Evolutionary conservation across 2,888 invertebrate species (phyloP).

Genomic region (Polia nebulosa): DNA sequence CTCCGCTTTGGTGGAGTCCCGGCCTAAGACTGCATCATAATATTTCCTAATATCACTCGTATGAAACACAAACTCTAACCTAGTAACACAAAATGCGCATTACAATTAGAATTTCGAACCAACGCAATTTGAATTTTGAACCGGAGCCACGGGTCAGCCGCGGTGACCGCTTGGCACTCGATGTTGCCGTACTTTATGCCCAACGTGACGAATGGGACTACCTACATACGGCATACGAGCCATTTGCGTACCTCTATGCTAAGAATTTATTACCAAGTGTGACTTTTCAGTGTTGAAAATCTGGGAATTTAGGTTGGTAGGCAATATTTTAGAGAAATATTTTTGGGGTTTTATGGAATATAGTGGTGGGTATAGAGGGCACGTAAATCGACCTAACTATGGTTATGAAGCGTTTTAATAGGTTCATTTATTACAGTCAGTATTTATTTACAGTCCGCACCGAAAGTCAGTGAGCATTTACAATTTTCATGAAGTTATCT

Average conservation of each 20-base stretch:
- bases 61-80: slow-evolving; percentile 11
- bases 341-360: slow-evolving; percentile 21
- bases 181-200: slow-evolving; percentile 58
- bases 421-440: background rate
- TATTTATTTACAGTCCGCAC: background rate
- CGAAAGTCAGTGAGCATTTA: background rate
- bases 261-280: slow-evolving; percentile 60
- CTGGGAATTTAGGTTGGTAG: slow-evolving; percentile 21
- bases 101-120: slow-evolving; percentile 53
- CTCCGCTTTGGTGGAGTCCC: too few species aligned
- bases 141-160: slow-evolving; percentile 50
- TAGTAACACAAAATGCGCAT: slow-evolving; percentile 37
- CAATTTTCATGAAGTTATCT: background rate
- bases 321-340: slow-evolving; percentile 31
- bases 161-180: slow-evolving; percentile 62
- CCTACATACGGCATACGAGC: slow-evolving; percentile 43
- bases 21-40: too few species aligned
- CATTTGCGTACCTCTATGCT: slow-evolving; percentile 57
- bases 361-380: background rate
- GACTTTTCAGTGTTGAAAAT: slow-evolving; percentile 42
- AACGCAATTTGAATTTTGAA: slow-evolving; percentile 60
- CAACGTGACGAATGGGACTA: slow-evolving; percentile 56
- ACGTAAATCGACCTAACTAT: background rate
- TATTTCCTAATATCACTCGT: background rate
- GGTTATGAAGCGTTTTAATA: background rate